Base-by-base conservation (phyloP, 2,113 vertebrate species). In the Fulmarus glacialis region DNA sequence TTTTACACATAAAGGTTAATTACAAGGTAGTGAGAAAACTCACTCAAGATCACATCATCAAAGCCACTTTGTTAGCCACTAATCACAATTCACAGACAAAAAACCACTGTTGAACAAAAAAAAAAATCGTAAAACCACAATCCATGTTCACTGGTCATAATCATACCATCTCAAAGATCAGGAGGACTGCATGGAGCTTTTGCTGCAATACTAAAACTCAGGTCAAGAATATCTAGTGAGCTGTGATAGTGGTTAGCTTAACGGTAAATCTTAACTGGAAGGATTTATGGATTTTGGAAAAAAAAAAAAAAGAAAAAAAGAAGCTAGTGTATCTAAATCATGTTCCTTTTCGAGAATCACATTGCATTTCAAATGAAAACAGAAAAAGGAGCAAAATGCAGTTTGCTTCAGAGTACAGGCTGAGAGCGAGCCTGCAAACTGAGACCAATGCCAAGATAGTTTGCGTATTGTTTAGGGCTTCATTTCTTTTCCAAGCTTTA, bases 321-420 rank as follows among this genome's bases (percentile, higher is more conserved):
- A 58, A 84, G 30, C 4, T 42, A 17, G 13, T 38, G 21, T 42
- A 70, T 70, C 79, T 74, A 91, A 83, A 63, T 34, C 22, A 8
- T 22, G 14, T 11, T 78, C 15, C 21, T 89, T 63, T 89, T 73
- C 4, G 3, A 75, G n/a, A 93, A 11, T 60, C 73, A 75, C 8
- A 30, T 4, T 62, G 22, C 56, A 55, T 87, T 91, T 81, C 52
- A 93, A 87, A 95, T 36, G 20, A 72, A 95, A 93, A 75, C 38
- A 84, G 62, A 82, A 63, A 77, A 77, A 86, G 26, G 42, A 78
- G 19, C 10, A 62, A 94, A 92, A 84, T 23, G 23, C 45, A 84
- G 40, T 87, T 89, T 87, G 21, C 38, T 79, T 87, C 66, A 50
- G 93, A 92, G 47, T 13, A 8, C 11, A 52, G 40, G 22, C 82